Evolutionary conservation across 1,140 invertebrate species (phyloP), one percentile per base, ranked within the genome.

Genomic region (Venturia canescens): DNA sequence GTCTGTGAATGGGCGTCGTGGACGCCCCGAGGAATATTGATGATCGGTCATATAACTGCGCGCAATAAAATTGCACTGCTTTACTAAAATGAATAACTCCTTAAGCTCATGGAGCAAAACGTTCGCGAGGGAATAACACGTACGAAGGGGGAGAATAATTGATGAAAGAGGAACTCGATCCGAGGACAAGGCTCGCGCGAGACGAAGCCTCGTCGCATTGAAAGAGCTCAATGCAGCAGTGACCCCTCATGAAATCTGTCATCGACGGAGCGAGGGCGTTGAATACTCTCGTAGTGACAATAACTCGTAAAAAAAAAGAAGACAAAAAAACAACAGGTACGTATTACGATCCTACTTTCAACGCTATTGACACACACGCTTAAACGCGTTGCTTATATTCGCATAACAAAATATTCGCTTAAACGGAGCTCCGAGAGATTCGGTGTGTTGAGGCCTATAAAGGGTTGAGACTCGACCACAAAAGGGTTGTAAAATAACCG

Each of bases 321-420:
- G 50, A 63, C 26, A 63, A 63, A 63, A 63, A 63, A 26, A 23
- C 15, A n/a, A n/a, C n/a, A n/a, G n/a, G n/a, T 63, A n/a, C 53
- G 18, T 23, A 57, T 57, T 57, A 57, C 21, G 53, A 57, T 57
- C 53, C 53, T 23, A 57, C 53, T 5, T 57, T 57, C 53, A n/a
- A 18, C 53, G 53, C 53, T 57, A 57, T 57, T 57, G 5, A n/a
- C 21, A 57, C 21, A 57, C 21, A 57, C 18, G 53, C 21, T n/a
- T n/a, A n/a, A n/a, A 57, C 7, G 38, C 38, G 38, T 44, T 44
- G 38, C 38, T 44, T 18, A 57, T 57, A 57, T 57, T n/a, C 21
- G 21, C 21, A 57, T 57, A 53, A 53, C n/a, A 53, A n/a, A 53
- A 53, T 53, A 53, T 53, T n/a, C n/a, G 16, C 16, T n/a, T 53